Base-by-base conservation (phyloP, 2,113 vertebrate genomes). In the Malaclemys terrapin region DNA sequence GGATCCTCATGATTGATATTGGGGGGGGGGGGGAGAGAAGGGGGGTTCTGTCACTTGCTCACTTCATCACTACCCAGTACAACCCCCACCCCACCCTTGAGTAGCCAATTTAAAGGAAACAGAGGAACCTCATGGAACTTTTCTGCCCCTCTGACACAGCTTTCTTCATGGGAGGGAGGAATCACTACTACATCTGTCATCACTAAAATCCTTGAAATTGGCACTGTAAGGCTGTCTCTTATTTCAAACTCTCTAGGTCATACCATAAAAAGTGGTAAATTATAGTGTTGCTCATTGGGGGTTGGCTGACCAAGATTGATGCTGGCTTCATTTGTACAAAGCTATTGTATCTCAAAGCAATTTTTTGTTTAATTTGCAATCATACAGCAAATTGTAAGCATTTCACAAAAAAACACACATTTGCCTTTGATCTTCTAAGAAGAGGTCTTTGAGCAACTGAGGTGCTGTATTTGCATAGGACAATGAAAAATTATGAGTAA, bases 11-110 rank as follows among this genome's bases (percentile, higher is more conserved):
- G 24, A 47, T 42, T 6, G 42, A 78, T 16, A 42, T 42, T 42
- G 6, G 3, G 3, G 45, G 5, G 22, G 22, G 4, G 56, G 4
- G 56, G 4, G 4, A 10, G 5, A 10, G 52, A 17, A 17, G 83
- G 45, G 87, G 90, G 72, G 2, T 82, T n/a, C 81, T 94, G 84
- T n/a, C 89, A 75, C 50, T 89, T 94, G 84, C 76, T 87, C 87
- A 10, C 57, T 47, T 3, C 20, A 14, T 62, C 59, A 62, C 29
- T 9, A 87, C 53, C n/a, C 76, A 79, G 10, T 5, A 65, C 2
- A 80, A 81, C 22, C 88, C 69, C 65, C 8, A 45, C 45, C 45
- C 45, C 45, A 45, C 45, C 20, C 8, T 4, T 1, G 0, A 89
- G 50, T 52, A 89, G 57, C 7, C 82, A 80, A 88, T 54, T 10